These are phyloP conservation scores for Engraulis encrasicolus DNA, from an alignment of 2,113 vertebrate species.

Conservation along the genomic window DNA sequence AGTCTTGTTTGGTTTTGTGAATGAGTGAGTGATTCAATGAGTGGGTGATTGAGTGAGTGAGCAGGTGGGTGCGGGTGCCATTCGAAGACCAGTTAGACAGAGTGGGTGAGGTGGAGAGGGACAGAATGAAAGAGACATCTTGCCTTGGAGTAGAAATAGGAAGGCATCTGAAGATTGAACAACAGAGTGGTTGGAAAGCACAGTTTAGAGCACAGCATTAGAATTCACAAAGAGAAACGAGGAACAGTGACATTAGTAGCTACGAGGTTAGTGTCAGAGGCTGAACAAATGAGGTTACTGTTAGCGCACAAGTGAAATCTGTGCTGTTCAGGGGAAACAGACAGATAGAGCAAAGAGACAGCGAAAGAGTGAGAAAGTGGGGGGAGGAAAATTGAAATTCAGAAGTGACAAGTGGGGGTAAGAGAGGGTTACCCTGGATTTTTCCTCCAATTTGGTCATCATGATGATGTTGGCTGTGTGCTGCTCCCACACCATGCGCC, in stretches of 20 bases:
- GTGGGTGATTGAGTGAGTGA: no score
- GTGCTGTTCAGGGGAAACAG: conserved; percentile 38
- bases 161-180: conserved; percentile 75
- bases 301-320: conserved; percentile 53
- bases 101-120: conserved; percentile 12
- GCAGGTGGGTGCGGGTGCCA: neutral
- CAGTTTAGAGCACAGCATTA: conserved; percentile 34
- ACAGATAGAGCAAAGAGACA: neutral
- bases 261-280: conserved; percentile 59
- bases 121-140: conserved; percentile 59
- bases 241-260: conserved; percentile 47
- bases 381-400: no score
- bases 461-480: conserved; percentile 95
- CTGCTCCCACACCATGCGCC: conserved; percentile 99
- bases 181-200: conserved; percentile 56
- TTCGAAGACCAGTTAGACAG: conserved; percentile 58
- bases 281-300: conserved; percentile 48
- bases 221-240: neutral
- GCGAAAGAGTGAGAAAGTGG: conserved; percentile 59
- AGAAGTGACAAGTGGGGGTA: neutral
- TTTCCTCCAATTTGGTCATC: conserved; percentile 98
- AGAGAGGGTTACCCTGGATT: conserved; percentile 87
- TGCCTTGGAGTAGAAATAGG: conserved; percentile 82
- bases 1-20: no score
- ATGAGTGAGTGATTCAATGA: neutral